These are phyloP conservation scores for Saxicola maurus DNA, from an alignment of 2,797 vertebrate species.

Conservation along the genomic window DNA sequence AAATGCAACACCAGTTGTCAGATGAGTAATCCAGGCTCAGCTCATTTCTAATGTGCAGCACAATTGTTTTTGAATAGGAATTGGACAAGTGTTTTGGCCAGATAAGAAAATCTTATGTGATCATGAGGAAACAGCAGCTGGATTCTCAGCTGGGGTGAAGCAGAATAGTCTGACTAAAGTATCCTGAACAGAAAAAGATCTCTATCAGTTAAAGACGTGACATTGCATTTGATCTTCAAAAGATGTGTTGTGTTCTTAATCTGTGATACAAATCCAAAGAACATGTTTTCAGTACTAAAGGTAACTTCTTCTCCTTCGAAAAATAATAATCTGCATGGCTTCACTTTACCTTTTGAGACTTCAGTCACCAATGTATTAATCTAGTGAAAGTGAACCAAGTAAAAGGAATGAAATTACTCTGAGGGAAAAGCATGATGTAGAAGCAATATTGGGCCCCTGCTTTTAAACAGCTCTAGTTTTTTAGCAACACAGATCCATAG, in stretches of 20 bases:
- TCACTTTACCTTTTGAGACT: neutral
- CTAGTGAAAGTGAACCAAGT: neutral
- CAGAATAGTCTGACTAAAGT: neutral
- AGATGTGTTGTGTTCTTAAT: neutral
- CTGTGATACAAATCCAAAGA: neutral
- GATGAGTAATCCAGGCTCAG: neutral
- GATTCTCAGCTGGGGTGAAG: neutral
- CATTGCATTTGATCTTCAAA: neutral
- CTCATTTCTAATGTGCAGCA: neutral
- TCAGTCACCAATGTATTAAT: neutral
- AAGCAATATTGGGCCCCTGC: neutral
- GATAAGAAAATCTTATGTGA: conserved; percentile 19
- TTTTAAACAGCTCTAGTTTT: neutral
- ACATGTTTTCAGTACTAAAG: neutral
- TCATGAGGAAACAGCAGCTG: neutral
- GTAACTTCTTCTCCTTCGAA: neutral
- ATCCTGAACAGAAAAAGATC: neutral
- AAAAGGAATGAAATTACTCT: neutral
- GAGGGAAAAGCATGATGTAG: neutral
- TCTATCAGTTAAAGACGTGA: neutral
- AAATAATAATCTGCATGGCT: neutral
- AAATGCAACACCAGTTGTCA: neutral
- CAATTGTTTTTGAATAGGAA: neutral
- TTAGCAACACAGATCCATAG: neutral
- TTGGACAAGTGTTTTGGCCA: conserved; percentile 2